phyloP scores from a whole-genome alignment of 2,888 invertebrate species.

The Carabus problematicus region DNA sequence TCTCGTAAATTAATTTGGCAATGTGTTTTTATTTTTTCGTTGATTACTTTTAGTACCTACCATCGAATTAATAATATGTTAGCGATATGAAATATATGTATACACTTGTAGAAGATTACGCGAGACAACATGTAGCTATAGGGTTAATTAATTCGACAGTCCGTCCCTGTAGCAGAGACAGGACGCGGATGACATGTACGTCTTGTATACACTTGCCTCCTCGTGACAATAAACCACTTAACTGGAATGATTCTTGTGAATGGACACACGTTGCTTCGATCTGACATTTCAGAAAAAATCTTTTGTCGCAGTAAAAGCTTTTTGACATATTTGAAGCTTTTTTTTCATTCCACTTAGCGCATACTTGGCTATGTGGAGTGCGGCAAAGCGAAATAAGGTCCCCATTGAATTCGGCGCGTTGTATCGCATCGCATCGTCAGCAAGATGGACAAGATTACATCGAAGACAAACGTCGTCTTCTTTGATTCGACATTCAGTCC shows the following conservation, averaged over 20 bases:
- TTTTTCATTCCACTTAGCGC: constrained; percentile 53
- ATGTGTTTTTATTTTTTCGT: neutral
- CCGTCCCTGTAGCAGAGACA: constrained; percentile 5
- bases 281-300: constrained; percentile 57
- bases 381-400: constrained; percentile 41
- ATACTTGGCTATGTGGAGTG: constrained; percentile 50
- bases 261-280: constrained; percentile 58
- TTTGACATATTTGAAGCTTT: constrained; percentile 59
- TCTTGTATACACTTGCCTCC: constrained; percentile 11
- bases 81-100: too few relatives aligned
- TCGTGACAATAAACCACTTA: constrained; percentile 61
- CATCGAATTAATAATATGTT: too few relatives aligned
- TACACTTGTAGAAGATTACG: too few relatives aligned
- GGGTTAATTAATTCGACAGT: neutral
- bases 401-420: constrained; percentile 47
- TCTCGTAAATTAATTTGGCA: neutral
- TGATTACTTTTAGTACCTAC: too few relatives aligned
- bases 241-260: constrained; percentile 59
- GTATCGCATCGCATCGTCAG: constrained; percentile 45
- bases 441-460: constrained; percentile 45
- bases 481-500: constrained; percentile 5
- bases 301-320: constrained; percentile 61
- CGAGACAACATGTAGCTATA: too few relatives aligned
- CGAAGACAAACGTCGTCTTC: constrained; percentile 46
- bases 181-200: constrained; percentile 9